Conservation (phyloP, 2,888 invertebrate species). For the Nipponacmea schrenckii region DNA sequence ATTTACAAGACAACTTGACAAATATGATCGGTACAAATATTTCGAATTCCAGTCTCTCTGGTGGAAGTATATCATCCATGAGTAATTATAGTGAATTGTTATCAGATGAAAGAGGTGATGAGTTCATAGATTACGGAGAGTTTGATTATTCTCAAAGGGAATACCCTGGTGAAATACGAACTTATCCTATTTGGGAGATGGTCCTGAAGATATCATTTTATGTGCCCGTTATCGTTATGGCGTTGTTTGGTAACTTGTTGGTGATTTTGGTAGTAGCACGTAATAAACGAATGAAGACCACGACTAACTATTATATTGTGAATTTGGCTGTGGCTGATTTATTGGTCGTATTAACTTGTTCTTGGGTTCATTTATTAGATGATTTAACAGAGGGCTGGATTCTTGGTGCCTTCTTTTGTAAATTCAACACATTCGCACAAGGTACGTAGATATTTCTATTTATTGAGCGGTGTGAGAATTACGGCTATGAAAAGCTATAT, state of each 20-base stretch:
- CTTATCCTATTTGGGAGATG: not conserved
- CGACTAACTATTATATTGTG: slow-evolving; percentile 65
- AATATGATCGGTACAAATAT: no score
- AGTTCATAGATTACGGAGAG: not conserved
- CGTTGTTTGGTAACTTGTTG: slow-evolving; percentile 53
- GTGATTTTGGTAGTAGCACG: slow-evolving; percentile 53
- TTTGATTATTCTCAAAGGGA: slow-evolving; percentile 2
- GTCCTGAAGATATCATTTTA: slow-evolving; percentile 48
- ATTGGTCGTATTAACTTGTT: slow-evolving; percentile 72
- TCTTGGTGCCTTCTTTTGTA: slow-evolving; percentile 80
- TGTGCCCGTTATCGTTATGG: slow-evolving; percentile 46
- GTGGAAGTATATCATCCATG: no score
- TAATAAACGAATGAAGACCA: slow-evolving; percentile 58
- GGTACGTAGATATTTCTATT: slow-evolving; percentile 69
- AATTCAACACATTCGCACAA: slow-evolving; percentile 81
- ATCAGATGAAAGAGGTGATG: not conserved
- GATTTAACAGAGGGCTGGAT: slow-evolving; percentile 84
- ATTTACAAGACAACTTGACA: no score
- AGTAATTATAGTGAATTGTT: no score
- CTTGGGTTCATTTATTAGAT: slow-evolving; percentile 80
- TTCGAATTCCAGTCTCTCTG: no score
- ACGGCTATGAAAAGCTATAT: no score
- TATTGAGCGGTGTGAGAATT: not conserved
- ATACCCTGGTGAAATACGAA: not conserved
- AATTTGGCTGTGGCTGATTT: slow-evolving; percentile 63